Percentiles rank a stretch among this genome's conserved stretches.
Conservation (phyloP, 2,888 invertebrate species). For the Iphiclides podalirius region DNA sequence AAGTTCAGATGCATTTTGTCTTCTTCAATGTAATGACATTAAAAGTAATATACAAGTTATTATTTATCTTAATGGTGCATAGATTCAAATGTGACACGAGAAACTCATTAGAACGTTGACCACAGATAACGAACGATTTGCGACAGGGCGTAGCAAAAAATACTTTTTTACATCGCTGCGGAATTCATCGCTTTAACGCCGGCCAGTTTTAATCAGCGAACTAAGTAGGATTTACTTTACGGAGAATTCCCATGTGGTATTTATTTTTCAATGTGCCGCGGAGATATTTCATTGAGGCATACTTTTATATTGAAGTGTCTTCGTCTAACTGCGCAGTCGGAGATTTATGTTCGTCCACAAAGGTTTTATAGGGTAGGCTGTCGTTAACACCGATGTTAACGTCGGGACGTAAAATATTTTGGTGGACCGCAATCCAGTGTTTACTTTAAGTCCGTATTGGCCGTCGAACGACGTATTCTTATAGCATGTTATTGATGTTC, state of each 20-base stretch:
- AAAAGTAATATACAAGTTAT: too few relatives aligned
- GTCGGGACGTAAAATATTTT: constrained; percentile 63
- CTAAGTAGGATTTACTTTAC: constrained; percentile 16
- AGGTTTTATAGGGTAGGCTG: constrained; percentile 65
- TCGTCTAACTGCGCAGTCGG: constrained; percentile 39
- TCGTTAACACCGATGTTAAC: constrained; percentile 77
- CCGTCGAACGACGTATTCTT: constrained; percentile 64
- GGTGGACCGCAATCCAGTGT: constrained; percentile 44
- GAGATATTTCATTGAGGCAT: constrained; percentile 56
- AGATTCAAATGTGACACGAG: constrained; percentile 39
- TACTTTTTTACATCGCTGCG: constrained; percentile 10
- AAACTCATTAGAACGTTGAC: constrained; percentile 54
- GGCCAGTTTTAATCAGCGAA: constrained; percentile 17
- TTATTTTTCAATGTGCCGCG: constrained; percentile 46
- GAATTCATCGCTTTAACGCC: constrained; percentile 16
- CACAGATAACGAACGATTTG: constrained; percentile 42
- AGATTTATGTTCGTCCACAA: constrained; percentile 71
- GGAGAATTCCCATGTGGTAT: constrained; percentile 2
- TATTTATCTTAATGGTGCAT: constrained; percentile 26
- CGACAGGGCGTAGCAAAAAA: constrained; percentile 21
- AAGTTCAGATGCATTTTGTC: too few relatives aligned
- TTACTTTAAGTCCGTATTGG: constrained; percentile 56
- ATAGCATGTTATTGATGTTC: constrained; percentile 21
- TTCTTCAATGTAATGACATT: too few relatives aligned
- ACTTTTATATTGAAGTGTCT: constrained; percentile 67